phyloP scores from a whole-genome alignment of 2,113 vertebrate genomes.

The Mesitornis unicolor region DNA sequence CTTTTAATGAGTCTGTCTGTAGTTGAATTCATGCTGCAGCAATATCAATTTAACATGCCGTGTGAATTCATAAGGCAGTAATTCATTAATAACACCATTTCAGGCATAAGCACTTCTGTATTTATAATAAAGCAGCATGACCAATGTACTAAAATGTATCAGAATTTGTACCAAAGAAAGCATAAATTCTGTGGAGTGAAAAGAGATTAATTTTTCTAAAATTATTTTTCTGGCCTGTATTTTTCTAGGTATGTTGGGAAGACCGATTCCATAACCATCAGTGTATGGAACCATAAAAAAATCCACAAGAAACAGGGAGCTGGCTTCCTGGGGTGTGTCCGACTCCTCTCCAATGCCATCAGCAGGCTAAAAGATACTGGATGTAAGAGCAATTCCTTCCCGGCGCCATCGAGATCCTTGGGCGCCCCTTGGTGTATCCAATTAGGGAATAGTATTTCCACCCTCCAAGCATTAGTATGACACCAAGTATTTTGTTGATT shows the following conservation, averaged over 20 bases:
- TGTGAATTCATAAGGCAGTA: slow-evolving; percentile 30
- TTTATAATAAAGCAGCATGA: slow-evolving; percentile 25
- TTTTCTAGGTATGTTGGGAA: slow-evolving; percentile 90
- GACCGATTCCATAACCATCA: slow-evolving; percentile 97
- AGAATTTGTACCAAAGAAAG: background rate
- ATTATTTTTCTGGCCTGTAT: background rate
- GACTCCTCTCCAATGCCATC: slow-evolving; percentile 95
- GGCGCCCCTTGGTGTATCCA: no score
- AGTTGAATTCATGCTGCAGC: slow-evolving; percentile 38
- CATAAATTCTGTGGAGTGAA: background rate
- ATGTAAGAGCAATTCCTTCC: slow-evolving; percentile 77
- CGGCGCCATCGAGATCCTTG: background rate
- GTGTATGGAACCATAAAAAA: slow-evolving; percentile 99
- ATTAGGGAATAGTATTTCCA: background rate
- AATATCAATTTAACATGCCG: slow-evolving; percentile 35
- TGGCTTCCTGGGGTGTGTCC: slow-evolving; percentile 94
- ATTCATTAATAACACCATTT: slow-evolving; percentile 51
- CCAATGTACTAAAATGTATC: background rate
- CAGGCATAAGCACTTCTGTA: background rate
- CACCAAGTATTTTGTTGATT: slow-evolving; percentile 21
- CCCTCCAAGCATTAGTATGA: no score
- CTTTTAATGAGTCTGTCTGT: slow-evolving; percentile 40
- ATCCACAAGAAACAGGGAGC: slow-evolving; percentile 98
- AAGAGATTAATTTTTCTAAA: background rate
- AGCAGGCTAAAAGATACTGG: slow-evolving; percentile 97